Evolutionary conservation across 2,888 invertebrate species (phyloP), one percentile per base, ranked within the genome.

Genomic region (Chloroclysta siterata): DNA sequence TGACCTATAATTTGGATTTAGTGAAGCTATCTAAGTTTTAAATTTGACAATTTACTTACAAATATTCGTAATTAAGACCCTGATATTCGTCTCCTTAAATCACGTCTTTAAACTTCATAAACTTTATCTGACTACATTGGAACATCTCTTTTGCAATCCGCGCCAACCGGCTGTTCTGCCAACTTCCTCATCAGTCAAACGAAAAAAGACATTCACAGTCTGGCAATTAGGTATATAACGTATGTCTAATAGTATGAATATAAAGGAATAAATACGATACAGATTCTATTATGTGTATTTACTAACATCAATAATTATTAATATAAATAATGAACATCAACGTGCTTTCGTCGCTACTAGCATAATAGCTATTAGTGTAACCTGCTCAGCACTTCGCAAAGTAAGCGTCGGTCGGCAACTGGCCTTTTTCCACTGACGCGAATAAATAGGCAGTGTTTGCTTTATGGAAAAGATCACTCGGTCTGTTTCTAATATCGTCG

Each of bases 51-150:
- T 79, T 81, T 81, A 85, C 77, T 78, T 73, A 75, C 79, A 84
- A 81, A 81, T 82, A 59, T 80, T 83, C 79, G 77, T 85, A 81
- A 81, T 79, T 83, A 82, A 80, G 82, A 89, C 89, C 88, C 89
- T 89, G 89, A 85, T 88, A 78, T 83, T 85, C 76, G 80, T 78
- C 84, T 87, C 85, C 78, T 77, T 76, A 78, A 75, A 81, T 80
- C 77, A 72, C 80, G 72, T 72, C 63, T 60, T 8, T 53, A 42
- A 17, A 54, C 59, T 65, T 61, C 57, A 46, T 66, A 47, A 56
- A 41, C 46, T 60, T 22, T 63, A 67, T 53, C 52, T 44, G 54
- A 46, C 44, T 55, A 53, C 7, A 51, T 36, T 29, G 55, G 53
- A 63, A 53, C 54, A 33, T 53, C 15, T 56, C 28, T 57, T 15